Base-by-base conservation (phyloP, 1,140 invertebrate species). In the Trichonephila inaurata region DNA sequence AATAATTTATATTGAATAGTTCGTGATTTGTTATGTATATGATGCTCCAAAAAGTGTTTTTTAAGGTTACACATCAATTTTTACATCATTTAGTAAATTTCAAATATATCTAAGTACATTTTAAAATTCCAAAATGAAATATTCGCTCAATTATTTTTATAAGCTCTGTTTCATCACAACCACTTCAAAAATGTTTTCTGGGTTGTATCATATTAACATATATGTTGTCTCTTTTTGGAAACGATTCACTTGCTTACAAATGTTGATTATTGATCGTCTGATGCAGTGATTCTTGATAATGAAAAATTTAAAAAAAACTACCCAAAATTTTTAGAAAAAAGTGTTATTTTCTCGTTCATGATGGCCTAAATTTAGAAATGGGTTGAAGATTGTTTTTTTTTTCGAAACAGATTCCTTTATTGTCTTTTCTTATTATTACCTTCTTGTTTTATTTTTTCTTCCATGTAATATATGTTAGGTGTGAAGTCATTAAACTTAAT, bases 301-400 rank as follows among this genome's bases (percentile, higher is more conserved):
- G 24, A 69, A 40, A 77, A 18, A 16, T 77, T 77, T 33, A 16
- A 77, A 72, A 72, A 72, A 72, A 33, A 28, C 3, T 28, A 40
- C 16, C 18, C 24, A n/a, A n/a, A n/a, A n/a, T n/a, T n/a, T n/a
- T n/a, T n/a, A n/a, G n/a, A n/a, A n/a, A n/a, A n/a, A n/a, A n/a
- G n/a, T n/a, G n/a, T n/a, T 18, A 77, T 77, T 77, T 77, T 77
- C 33, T 28, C 28, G 28, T 33, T 33, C 33, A 77, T 77, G 72
- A 40, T 77, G 72, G 72, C 72, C 72, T 77, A 77, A 33, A 77
- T 77, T 77, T 77, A 77, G 72, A 77, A 77, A 28, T 77, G 28
- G 72, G 72, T 77, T 77, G 72, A 77, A 77, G 72, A 40, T 77
- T 12, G 40, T 40, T 77, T 77, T 24, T 77, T 77, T 77, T 77